These are phyloP conservation scores for Gorsachius magnificus DNA, from an alignment of 2,797 vertebrate genomes.

Conservation along the genomic window DNA sequence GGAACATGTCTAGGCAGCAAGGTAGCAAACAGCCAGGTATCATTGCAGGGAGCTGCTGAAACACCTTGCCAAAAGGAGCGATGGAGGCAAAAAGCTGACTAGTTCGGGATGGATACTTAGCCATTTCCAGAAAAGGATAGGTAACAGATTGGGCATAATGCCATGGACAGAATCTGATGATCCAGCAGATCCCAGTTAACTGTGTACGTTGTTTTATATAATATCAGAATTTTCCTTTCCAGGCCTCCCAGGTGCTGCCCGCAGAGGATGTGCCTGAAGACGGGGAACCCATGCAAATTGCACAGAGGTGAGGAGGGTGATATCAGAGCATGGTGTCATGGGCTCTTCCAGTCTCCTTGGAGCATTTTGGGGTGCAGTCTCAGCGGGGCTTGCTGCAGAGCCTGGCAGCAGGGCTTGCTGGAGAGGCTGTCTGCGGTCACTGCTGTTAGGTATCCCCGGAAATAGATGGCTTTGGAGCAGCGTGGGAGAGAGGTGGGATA, in stretches of 20 bases:
- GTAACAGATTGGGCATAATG: not conserved
- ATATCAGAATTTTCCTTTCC: constrained; percentile 49
- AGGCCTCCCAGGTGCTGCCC: constrained; percentile 69
- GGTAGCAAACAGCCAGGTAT: not conserved
- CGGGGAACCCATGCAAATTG: constrained; percentile 60
- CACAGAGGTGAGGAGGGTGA: constrained; percentile 70
- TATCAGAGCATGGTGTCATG: not conserved
- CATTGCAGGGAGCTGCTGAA: not conserved
- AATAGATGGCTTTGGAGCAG: not conserved
- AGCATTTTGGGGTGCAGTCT: not conserved
- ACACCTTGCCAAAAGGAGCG: not conserved
- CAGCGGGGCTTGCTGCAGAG: rapidly evolving
- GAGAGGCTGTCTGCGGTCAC: not conserved
- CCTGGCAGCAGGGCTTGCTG: not conserved
- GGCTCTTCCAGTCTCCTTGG: not conserved
- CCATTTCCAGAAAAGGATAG: not conserved
- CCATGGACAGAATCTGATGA: not conserved
- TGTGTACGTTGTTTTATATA: not conserved
- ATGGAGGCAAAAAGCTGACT: not conserved
- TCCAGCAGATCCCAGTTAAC: not conserved
- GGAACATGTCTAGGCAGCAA: not conserved
- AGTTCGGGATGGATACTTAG: not conserved
- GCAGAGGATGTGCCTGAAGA: constrained; percentile 67
- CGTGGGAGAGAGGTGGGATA: not conserved
- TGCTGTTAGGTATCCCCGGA: not conserved